phyloP scores from a whole-genome alignment of 2,113 vertebrate species.

The Trematocara zebra region DNA sequence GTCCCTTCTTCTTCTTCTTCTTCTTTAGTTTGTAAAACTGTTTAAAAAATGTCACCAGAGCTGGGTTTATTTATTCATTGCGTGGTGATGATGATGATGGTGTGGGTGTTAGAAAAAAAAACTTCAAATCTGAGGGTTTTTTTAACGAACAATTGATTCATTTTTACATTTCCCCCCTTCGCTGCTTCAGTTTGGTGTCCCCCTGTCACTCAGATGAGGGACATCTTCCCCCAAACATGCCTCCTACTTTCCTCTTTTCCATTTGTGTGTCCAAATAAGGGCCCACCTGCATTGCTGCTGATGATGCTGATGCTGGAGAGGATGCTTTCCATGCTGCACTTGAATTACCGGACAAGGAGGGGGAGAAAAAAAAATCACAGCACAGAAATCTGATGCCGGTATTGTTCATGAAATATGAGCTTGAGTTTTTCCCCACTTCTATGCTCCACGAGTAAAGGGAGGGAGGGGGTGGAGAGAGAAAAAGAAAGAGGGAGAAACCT shows the following conservation, averaged over 20 bases:
- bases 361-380: slow-evolving; percentile 19
- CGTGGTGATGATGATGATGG: too few relatives aligned
- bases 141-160: not conserved
- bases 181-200: not conserved
- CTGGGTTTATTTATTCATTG: not conserved
- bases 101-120: not conserved
- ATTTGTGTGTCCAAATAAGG: not conserved
- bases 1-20: not conserved
- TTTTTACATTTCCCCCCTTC: not conserved
- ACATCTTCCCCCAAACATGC: not conserved
- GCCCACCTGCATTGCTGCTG: slow-evolving; percentile 8
- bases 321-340: slow-evolving; percentile 27
- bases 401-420: slow-evolving; percentile 52
- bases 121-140: not conserved
- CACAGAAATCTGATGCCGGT: slow-evolving; percentile 45
- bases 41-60: not conserved
- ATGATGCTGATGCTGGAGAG: not conserved
- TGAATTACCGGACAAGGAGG: not conserved
- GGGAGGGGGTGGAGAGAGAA: not conserved
- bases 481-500: slow-evolving; percentile 21
- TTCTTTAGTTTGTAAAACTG: not conserved
- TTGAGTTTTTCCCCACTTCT: slow-evolving; percentile 8
- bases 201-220: not conserved
- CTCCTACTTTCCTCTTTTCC: not conserved
- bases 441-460: not conserved